These are phyloP conservation scores for Drosophila dunni DNA, from an alignment of 1,140 invertebrate genomes.

Conservation along the genomic window DNA sequence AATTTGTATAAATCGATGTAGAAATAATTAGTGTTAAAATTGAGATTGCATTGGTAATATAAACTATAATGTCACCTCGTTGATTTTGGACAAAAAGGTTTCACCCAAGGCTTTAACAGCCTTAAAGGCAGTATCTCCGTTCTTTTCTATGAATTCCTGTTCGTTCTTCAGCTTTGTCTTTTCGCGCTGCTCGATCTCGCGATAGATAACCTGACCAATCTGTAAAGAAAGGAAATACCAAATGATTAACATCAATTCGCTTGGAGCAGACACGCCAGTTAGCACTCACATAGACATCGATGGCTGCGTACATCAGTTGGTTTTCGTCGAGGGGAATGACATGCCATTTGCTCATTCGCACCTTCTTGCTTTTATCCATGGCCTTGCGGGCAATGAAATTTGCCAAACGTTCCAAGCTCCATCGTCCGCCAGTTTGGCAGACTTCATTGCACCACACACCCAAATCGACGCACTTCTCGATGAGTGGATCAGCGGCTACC, in stretches of 20 bases:
- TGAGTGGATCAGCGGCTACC: constrained; percentile 86
- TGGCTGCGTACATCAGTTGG: constrained; percentile 88
- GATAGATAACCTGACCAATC: constrained; percentile 83
- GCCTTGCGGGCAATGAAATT: constrained; percentile 85
- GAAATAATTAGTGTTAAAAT: not conserved
- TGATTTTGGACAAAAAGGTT: constrained; percentile 62
- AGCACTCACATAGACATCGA: constrained; percentile 88
- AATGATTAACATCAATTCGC: not conserved
- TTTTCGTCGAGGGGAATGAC: constrained; percentile 86
- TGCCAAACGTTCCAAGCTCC: constrained; percentile 88
- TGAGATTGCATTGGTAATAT: not conserved
- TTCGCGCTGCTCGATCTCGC: constrained; percentile 66
- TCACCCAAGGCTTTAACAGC: constrained; percentile 71
- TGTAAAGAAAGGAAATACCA: constrained; percentile 17
- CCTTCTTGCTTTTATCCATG: constrained; percentile 86
- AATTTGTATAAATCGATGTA: too few species aligned
- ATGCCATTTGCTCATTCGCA: constrained; percentile 88
- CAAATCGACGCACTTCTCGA: constrained; percentile 87
- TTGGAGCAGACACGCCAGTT: not conserved
- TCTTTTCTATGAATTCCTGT: constrained; percentile 70
- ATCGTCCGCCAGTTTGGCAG: constrained; percentile 86
- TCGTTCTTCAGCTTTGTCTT: constrained; percentile 64
- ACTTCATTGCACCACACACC: constrained; percentile 86
- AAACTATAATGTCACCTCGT: constrained; percentile 51
- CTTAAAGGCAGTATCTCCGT: constrained; percentile 78